Conservation (phyloP, 2,797 vertebrate genomes). For the Acipenser oxyrinchus region DNA sequence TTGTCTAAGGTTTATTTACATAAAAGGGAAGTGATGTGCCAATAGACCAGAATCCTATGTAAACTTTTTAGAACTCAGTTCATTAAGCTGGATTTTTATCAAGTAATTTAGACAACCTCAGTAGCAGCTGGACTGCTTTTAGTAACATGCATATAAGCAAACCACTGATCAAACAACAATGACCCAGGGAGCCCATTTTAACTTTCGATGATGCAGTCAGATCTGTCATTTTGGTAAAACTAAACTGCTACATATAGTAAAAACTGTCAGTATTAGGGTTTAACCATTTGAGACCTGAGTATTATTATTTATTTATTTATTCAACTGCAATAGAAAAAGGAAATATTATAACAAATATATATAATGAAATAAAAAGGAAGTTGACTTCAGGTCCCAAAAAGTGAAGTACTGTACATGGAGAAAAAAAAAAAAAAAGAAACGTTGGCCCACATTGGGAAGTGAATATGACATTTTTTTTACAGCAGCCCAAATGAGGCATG, state of each 20-base stretch:
- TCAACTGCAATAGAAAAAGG: slow-evolving; percentile 33
- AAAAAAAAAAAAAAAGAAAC: slow-evolving; percentile 15
- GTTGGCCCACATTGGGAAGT: neutral
- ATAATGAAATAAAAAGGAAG: slow-evolving; percentile 6
- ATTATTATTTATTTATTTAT: slow-evolving; percentile 21
- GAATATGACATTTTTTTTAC: neutral
- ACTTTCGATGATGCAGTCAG: slow-evolving; percentile 11
- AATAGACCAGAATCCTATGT: slow-evolving; percentile 21
- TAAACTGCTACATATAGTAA: too few species aligned
- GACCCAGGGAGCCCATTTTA: slow-evolving; percentile 16
- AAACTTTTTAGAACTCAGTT: slow-evolving; percentile 14
- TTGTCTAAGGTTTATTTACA: neutral
- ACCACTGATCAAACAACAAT: neutral
- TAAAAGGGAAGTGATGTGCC: slow-evolving; percentile 5
- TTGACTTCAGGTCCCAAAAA: slow-evolving; percentile 16
- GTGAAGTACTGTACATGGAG: slow-evolving; percentile 9
- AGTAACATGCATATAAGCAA: neutral
- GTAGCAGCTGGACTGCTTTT: slow-evolving; percentile 18
- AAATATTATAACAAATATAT: slow-evolving; percentile 14
- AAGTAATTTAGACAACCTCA: slow-evolving; percentile 20
- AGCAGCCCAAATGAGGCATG: slow-evolving; percentile 19
- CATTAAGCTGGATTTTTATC: slow-evolving; percentile 20
- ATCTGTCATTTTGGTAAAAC: neutral
- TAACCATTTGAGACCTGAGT: slow-evolving; percentile 42
- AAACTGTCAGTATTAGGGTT: neutral